Percentiles rank a stretch among this genome's conserved stretches.
phyloP scores from a whole-genome alignment of 2,888 invertebrate genomes.

The Xanthia togata region DNA sequence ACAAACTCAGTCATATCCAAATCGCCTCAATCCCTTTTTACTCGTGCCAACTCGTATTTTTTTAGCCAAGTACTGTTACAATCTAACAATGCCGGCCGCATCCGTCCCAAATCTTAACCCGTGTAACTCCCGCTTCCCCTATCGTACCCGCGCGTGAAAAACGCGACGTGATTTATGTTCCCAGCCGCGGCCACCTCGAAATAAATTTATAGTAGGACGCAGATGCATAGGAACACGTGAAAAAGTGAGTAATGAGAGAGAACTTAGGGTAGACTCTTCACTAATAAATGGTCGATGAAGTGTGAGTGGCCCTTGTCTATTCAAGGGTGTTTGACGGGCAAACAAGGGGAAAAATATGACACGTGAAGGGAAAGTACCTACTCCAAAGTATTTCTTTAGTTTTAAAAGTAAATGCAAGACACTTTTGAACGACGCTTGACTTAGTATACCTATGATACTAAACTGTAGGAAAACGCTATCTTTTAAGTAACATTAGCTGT shows the following conservation, averaged over 20 bases:
- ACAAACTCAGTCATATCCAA: background rate
- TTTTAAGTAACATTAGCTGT: background rate
- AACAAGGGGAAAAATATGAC: no score
- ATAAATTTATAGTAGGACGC: constrained; percentile 83
- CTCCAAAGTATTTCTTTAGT: background rate
- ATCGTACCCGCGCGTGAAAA: constrained; percentile 77
- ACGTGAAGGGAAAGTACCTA: no score
- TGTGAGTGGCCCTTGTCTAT: background rate
- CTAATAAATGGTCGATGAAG: constrained; percentile 12
- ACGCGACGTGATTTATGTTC: constrained; percentile 84
- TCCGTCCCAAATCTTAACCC: constrained; percentile 39
- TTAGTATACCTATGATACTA: no score
- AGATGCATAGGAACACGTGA: constrained; percentile 78
- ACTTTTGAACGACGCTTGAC: no score
- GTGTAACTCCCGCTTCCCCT: constrained; percentile 66
- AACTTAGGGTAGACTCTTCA: constrained; percentile 7
- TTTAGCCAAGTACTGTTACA: constrained; percentile 2
- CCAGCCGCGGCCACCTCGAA: constrained; percentile 81
- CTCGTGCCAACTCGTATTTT: background rate
- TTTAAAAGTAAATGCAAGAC: background rate
- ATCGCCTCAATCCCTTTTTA: background rate
- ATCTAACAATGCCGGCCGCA: constrained; percentile 28
- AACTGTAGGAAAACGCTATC: no score
- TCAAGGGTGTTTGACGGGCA: background rate
- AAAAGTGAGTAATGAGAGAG: constrained; percentile 79